Conservation (phyloP, 2,113 vertebrate genomes). For the Microtus montanus region DNA sequence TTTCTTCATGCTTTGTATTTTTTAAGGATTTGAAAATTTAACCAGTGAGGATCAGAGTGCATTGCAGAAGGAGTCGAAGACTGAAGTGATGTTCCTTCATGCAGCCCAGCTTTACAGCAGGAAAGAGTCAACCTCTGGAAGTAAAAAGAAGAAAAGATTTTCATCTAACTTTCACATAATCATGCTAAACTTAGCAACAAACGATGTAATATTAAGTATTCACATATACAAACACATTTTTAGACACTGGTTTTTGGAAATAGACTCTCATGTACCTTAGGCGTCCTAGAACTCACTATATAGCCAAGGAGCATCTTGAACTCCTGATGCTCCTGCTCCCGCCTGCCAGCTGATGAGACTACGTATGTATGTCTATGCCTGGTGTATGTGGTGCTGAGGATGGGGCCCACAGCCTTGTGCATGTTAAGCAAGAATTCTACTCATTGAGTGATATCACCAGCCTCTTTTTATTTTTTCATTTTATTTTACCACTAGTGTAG, state of each 20-base stretch:
- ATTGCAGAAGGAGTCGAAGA: slow-evolving; percentile 91
- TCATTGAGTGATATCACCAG: neutral
- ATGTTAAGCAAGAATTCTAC: neutral
- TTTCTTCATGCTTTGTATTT: slow-evolving; percentile 56
- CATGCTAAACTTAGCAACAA: slow-evolving; percentile 32
- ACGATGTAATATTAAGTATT: neutral
- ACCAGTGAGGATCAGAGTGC: slow-evolving; percentile 91
- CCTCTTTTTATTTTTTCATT: neutral
- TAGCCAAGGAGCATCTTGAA: neutral
- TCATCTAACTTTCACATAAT: neutral
- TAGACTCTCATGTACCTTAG: neutral
- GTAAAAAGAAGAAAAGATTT: slow-evolving; percentile 79
- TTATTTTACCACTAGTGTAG: slow-evolving; percentile 37
- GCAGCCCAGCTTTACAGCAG: slow-evolving; percentile 92
- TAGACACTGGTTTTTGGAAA: neutral
- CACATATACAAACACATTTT: neutral
- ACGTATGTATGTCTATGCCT: too few relatives aligned
- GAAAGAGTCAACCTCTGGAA: slow-evolving; percentile 85
- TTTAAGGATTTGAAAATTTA: slow-evolving; percentile 93
- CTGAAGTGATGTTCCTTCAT: slow-evolving; percentile 93
- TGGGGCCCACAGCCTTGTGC: neutral
- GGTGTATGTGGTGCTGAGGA: neutral
- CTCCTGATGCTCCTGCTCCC: neutral
- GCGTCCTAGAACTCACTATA: too few relatives aligned
- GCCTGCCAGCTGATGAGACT: too few relatives aligned